Base-by-base conservation (phyloP, 2,113 vertebrate genomes). In the Ellobius talpinus region DNA sequence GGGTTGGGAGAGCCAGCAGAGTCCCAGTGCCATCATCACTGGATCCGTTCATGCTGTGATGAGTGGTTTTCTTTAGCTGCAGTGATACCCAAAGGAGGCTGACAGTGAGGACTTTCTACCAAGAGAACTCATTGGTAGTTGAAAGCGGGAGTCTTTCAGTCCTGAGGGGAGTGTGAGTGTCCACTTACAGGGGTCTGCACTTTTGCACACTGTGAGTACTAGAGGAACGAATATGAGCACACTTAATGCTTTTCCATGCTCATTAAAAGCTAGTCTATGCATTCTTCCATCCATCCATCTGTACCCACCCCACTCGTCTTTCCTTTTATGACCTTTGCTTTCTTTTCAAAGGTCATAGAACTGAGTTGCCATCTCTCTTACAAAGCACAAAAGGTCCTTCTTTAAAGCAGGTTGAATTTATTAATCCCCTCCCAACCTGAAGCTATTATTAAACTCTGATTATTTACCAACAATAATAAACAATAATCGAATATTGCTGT, bases 381-480 rank as follows among this genome's bases (percentile, higher is more conserved):
- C 5, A 72, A 52, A 13, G n/a, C 50, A 68, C 36, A 89, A 86
- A 94, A 79, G 11, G 86, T 89, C n/a, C 21, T 47, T 73, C 21
- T 47, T 73, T 96, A 76, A 96, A 29, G 45, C n/a, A 74, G 42
- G 92, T n/a, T 66, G 55, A 42, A 52, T 47, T 66, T 90, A 79
- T 84, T 65, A 55, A 88, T 87, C 81, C 14, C 39, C 39, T 90
- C 87, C 17, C 10, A 93, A 66, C 74, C 42, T 74, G 26, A 96
- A 94, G 39, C 63, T 90, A 70, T 68, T 4, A 81, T 7, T 87
- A 33, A 73, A 77, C 70, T 94, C 33, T 77, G 66, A 81, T 77
- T 77, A n/a, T 70, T 63, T 90, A 58, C 33, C 78, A 94, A 79
- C 90, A 89, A 33, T 42, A 96, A 68, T 73, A 74, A 90, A 90